These are phyloP conservation scores for Numenius phaeopus DNA, from an alignment of 2,797 vertebrate species.

Conservation along the genomic window DNA sequence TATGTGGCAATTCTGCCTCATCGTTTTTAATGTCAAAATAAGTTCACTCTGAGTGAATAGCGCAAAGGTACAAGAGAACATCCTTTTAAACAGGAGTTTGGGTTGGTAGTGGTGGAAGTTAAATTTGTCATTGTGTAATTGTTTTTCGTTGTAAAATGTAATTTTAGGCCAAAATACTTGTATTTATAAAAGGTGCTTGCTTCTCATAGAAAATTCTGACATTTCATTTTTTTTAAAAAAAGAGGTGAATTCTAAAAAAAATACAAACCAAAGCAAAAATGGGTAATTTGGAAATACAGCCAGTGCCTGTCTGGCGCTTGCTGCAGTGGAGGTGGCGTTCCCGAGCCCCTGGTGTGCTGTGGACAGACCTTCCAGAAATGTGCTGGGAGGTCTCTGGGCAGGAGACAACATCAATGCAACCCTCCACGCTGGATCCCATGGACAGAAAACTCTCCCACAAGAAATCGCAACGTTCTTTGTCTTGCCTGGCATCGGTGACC, in stretches of 20 bases:
- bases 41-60: neutral
- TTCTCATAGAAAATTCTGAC: neutral
- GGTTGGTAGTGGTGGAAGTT: neutral
- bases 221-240: neutral
- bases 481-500: conserved; percentile 3
- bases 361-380: neutral
- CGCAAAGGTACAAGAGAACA: neutral
- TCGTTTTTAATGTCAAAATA: neutral
- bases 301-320: neutral
- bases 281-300: neutral
- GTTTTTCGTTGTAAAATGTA: neutral
- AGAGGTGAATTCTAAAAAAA: neutral
- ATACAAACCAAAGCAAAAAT: neutral
- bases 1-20: neutral
- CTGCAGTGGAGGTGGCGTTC: neutral
- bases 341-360: neutral
- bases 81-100: neutral
- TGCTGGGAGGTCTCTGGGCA: neutral
- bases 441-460: neutral
- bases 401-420: neutral
- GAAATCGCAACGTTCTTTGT: neutral
- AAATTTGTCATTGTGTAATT: neutral
- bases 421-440: accelerated
- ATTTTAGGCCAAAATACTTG: neutral
- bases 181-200: neutral